Evolutionary conservation across 1,140 invertebrate species (phyloP).

Genomic region (Bombus superbus): DNA sequence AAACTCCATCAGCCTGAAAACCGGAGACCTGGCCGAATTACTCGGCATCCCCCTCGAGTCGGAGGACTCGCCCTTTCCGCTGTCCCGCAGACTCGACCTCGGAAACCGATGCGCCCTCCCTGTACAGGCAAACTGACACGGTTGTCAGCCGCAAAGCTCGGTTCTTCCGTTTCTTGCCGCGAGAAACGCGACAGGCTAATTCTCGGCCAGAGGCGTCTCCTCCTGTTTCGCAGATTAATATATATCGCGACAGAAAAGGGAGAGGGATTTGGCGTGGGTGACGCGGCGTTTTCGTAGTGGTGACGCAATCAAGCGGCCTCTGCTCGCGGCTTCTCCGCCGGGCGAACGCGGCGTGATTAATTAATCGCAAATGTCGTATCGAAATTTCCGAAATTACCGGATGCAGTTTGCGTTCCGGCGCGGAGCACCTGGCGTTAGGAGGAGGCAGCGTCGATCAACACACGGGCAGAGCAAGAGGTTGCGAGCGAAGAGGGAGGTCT

Average conservation of each 20-base stretch:
- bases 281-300: background rate
- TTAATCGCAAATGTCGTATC: slow-evolving; percentile 65
- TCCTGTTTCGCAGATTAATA: slow-evolving; percentile 23
- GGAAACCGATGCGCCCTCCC: background rate
- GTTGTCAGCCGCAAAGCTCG: background rate
- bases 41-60: background rate
- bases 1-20: slow-evolving; percentile 39
- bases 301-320: slow-evolving; percentile 15
- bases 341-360: slow-evolving; percentile 54
- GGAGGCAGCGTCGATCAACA: slow-evolving; percentile 61
- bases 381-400: slow-evolving; percentile 64
- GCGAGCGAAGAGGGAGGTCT: background rate
- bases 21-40: slow-evolving; percentile 7
- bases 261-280: too few species aligned
- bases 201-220: background rate
- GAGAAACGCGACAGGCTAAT: slow-evolving; percentile 13
- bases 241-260: background rate
- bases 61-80: background rate
- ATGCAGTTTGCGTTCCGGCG: slow-evolving; percentile 61
- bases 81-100: background rate
- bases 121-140: background rate
- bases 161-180: slow-evolving; percentile 34
- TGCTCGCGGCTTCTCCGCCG: background rate
- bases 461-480: background rate
- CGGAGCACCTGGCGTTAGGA: slow-evolving; percentile 55